Percentiles rank a stretch among this genome's conserved stretches.
Conservation (phyloP, 2,888 invertebrate species). For the Drosophila helvetica region DNA sequence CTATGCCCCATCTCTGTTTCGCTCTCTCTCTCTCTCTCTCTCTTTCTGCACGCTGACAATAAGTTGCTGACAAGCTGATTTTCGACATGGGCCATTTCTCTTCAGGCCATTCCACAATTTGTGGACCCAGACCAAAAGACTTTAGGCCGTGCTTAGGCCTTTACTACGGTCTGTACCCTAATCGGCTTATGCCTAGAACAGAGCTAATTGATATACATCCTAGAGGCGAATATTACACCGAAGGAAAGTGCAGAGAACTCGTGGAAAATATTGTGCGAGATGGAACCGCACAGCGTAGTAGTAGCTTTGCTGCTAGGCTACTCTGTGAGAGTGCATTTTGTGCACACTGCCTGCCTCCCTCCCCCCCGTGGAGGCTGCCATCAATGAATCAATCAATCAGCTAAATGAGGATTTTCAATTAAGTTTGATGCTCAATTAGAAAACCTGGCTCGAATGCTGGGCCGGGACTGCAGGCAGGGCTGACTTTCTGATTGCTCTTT, state of each 20-base stretch:
- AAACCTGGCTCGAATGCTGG: constrained; percentile 12
- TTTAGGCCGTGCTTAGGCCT: constrained; percentile 39
- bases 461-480: background rate
- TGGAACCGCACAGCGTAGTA: background rate
- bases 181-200: constrained; percentile 66
- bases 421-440: constrained; percentile 41
- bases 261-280: background rate
- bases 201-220: constrained; percentile 61
- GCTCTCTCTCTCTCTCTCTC: background rate
- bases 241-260: background rate
- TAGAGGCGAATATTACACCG: background rate
- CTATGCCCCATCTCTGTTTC: background rate
- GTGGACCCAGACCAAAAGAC: constrained; percentile 34
- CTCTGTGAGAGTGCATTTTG: background rate
- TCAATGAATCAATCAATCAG: constrained; percentile 52
- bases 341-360: background rate
- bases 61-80: constrained; percentile 76
- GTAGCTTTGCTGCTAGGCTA: background rate
- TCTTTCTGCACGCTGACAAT: constrained; percentile 39
- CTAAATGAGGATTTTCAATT: constrained; percentile 59
- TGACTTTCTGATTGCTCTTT: constrained; percentile 24
- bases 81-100: constrained; percentile 66
- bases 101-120: constrained; percentile 15
- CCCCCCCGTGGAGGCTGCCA: too few species aligned
- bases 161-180: constrained; percentile 42